phyloP scores from a whole-genome alignment of 2,888 invertebrate genomes.

The Anticlea derivata region DNA sequence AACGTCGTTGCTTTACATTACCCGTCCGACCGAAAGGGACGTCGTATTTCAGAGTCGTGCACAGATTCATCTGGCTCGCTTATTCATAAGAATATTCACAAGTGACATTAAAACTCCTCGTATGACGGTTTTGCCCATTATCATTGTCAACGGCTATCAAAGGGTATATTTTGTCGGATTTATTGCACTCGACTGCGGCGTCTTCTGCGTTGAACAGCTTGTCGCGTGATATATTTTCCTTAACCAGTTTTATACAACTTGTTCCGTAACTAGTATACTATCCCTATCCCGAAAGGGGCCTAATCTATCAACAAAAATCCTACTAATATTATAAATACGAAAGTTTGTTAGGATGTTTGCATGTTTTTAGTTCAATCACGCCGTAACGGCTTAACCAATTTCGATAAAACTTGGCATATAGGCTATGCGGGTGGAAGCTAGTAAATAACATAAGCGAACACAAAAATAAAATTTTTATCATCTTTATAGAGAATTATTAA shows the following conservation, averaged over 20 bases:
- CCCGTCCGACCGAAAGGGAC: conserved; percentile 59
- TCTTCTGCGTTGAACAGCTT: conserved; percentile 54
- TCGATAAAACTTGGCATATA: too few relatives aligned
- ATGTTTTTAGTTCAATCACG: too few relatives aligned
- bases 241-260: conserved; percentile 43
- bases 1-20: conserved; percentile 62
- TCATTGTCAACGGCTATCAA: conserved; percentile 70
- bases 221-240: conserved; percentile 57
- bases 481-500: too few relatives aligned
- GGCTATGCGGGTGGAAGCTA: too few relatives aligned
- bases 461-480: too few relatives aligned
- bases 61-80: conserved; percentile 74
- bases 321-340: too few relatives aligned
- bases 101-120: conserved; percentile 73
- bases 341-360: too few relatives aligned
- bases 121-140: conserved; percentile 68
- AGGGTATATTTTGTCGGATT: conserved; percentile 64
- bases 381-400: too few relatives aligned
- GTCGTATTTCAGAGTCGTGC: conserved; percentile 78
- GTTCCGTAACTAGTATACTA: too few relatives aligned
- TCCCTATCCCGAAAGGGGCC: too few relatives aligned
- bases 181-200: conserved; percentile 58
- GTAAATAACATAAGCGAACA: too few relatives aligned
- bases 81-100: conserved; percentile 71
- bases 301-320: too few relatives aligned